Evolutionary conservation across 2,888 invertebrate species (phyloP), one percentile per base, ranked within the genome.

Genomic region (Drosophila nr. perissopoda): DNA sequence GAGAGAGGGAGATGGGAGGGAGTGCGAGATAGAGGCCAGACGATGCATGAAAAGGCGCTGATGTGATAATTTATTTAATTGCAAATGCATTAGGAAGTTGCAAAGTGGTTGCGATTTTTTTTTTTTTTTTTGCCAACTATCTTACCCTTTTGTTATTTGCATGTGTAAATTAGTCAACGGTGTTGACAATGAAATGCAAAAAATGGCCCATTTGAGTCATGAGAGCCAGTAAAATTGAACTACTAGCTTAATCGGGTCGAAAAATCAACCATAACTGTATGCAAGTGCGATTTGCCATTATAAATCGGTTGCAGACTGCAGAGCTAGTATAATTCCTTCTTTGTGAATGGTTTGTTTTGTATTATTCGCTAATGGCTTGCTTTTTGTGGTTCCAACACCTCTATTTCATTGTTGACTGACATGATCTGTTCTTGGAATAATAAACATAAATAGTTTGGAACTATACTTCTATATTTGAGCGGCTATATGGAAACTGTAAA

Each of bases 11-110:
- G 5, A 36, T 18, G 16, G n/a, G 21, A 21, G 42, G 13, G 16
- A 7, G 21, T 13, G 16, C 0, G 45, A 2, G 13, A 16, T 13
- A 40, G 48, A 27, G 42, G 51, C 48, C 38, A 64, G 63, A 59
- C 77, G 65, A 77, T 70, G 77, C 77, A 69, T 73, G 53, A 66
- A 72, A 73, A 68, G 54, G 75, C 75, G 80, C 70, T 78, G 77
- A 80, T 78, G 80, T 75, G 80, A 78, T 78, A 80, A 80, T 80
- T 77, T 68, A 80, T 65, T 80, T 78, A 80, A 80, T 80, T 80
- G 69, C 78, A 58, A 69, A 51, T 67, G 76, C 73, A 73, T 76
- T 62, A 56, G 73, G 60, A 63, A 60, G 76, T 69, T 65, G 68
- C 25, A 69, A 77, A 73, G 68, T 60, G 58, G 42, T 57, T 67